A percentile compares a stretch with the other conserved stretches of the same genome.
Conservation (phyloP, 2,113 vertebrate species). For the Hippolais icterina region DNA sequence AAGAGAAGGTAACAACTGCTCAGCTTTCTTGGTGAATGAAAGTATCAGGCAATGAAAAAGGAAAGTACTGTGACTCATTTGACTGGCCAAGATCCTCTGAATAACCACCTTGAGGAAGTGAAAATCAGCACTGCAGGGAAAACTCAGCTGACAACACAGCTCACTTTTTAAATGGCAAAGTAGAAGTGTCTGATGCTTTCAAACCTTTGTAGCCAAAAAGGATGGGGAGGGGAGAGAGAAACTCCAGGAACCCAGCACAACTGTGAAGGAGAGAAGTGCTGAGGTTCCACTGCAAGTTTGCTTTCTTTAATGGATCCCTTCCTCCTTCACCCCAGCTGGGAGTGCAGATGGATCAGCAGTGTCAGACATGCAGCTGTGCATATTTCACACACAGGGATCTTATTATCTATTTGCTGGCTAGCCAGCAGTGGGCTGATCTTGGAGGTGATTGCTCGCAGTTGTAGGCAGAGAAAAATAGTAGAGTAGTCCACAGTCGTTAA, state of each 20-base stretch:
- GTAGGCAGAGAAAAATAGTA: conserved; percentile 42
- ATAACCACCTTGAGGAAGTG: not conserved
- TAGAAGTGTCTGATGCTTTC: not conserved
- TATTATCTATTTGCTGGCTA: conserved; percentile 63
- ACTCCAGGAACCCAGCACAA: not conserved
- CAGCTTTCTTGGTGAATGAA: not conserved
- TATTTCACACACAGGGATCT: conserved; percentile 66
- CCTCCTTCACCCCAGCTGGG: not conserved
- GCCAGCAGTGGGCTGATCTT: conserved; percentile 48
- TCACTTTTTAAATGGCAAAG: not conserved
- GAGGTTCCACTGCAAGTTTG: not conserved
- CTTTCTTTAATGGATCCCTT: conserved; percentile 42
- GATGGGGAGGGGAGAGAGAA: not conserved
- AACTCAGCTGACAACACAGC: not conserved
- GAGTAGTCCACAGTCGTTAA: conserved; percentile 51
- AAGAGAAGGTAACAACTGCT: not conserved
- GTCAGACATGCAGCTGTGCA: conserved; percentile 63
- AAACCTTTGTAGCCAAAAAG: not conserved
- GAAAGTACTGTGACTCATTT: not conserved
- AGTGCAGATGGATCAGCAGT: conserved; percentile 55
- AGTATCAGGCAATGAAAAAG: not conserved
- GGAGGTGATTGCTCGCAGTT: conserved; percentile 57
- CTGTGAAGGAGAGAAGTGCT: accelerated
- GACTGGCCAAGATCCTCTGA: not conserved
- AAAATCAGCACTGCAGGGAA: not conserved